These are phyloP conservation scores for Tarsius wallacei DNA, from an alignment of 2,797 vertebrate genomes.

Conservation along the genomic window DNA sequence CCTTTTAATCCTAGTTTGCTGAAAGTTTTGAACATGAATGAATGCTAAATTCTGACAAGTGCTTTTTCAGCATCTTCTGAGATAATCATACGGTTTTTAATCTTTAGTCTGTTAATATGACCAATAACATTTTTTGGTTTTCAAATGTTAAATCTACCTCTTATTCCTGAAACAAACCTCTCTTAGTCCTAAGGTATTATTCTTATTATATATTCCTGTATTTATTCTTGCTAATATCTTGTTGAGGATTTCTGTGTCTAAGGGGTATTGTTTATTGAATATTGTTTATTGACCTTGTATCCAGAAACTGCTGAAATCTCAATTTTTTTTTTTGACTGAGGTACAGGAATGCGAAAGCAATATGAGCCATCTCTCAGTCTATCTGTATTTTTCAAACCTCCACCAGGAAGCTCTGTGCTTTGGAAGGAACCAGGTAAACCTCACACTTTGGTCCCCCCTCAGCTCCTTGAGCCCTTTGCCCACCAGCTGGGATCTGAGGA, in stretches of 20 bases:
- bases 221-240: slow-evolving; percentile 1
- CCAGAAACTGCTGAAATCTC: not conserved
- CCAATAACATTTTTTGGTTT: not conserved
- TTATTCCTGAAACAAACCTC: not conserved
- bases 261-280: not conserved
- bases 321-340: not conserved
- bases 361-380: not conserved
- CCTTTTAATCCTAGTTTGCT: not conserved
- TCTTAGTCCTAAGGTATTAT: not conserved
- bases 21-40: not conserved
- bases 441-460: not conserved
- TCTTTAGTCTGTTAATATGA: not conserved
- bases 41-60: not conserved
- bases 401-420: not conserved
- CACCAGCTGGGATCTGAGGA: not conserved
- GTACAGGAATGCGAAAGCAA: not conserved
- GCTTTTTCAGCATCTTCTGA: not conserved
- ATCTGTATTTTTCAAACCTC: not conserved
- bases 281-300: not conserved
- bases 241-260: not conserved
- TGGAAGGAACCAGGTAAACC: not conserved
- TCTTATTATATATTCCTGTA: not conserved
- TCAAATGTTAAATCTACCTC: not conserved
- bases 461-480: not conserved
- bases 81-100: not conserved